Evolutionary conservation across 2,888 invertebrate genomes (phyloP).

Genomic region (Frankliniella fusca): DNA sequence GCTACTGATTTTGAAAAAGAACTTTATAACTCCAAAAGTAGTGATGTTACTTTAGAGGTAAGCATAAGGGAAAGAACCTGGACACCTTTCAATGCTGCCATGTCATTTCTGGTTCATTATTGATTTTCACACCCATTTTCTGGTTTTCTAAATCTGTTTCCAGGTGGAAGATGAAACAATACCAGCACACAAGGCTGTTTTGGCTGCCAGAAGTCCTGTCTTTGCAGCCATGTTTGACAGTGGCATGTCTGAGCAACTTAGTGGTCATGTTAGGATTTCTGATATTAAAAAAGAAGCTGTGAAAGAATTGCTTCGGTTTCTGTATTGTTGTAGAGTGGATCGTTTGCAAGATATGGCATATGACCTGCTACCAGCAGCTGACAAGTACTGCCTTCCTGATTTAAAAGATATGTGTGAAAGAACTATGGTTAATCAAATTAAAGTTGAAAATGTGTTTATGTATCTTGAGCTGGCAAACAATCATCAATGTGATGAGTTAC

Average conservation of each 20-base stretch:
- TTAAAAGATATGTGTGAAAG: slow-evolving; percentile 25
- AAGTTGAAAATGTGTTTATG: slow-evolving; percentile 13
- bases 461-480: slow-evolving; percentile 6
- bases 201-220: not conserved
- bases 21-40: not conserved
- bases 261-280: slow-evolving; percentile 13
- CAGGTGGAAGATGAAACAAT: slow-evolving; percentile 16
- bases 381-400: not conserved
- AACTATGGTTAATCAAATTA: slow-evolving; percentile 3
- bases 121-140: not conserved
- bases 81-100: too few species aligned
- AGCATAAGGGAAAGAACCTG: not conserved
- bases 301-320: slow-evolving; percentile 5
- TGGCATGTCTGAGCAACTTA: slow-evolving; percentile 6
- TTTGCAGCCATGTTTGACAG: slow-evolving; percentile 18
- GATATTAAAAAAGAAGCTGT: slow-evolving; percentile 10
- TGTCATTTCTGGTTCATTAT: not conserved
- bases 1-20: slow-evolving; percentile 2
- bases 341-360: slow-evolving; percentile 8
- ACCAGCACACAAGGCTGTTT: slow-evolving; percentile 2
- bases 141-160: not conserved
- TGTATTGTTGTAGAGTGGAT: slow-evolving; percentile 3
- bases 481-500: slow-evolving; percentile 17
- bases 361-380: slow-evolving; percentile 10
- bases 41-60: slow-evolving; percentile 11